Base-by-base conservation (phyloP, 2,797 vertebrate species). In the Poecilia wingei region DNA sequence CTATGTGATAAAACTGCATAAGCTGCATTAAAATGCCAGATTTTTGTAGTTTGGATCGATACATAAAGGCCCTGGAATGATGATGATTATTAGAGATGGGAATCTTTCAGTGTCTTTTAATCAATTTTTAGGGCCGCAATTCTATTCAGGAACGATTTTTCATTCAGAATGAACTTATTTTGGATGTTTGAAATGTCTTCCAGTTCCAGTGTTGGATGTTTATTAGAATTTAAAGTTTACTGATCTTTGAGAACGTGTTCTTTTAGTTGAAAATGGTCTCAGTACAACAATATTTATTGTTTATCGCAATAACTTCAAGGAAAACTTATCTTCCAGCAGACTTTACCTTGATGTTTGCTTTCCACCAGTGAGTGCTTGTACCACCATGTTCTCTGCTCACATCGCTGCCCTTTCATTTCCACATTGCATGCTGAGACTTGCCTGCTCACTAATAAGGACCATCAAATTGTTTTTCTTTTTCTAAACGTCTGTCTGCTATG, bases 401-500 rank as follows among this genome's bases (percentile, higher is more conserved):
- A 16, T 59, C 28, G 5, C n/a, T 59, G 20, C 57, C 20, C 57
- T 31, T 28, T 59, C 14, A 20, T 64, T 64, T 64, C 31, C 59
- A 64, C 31, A 33, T 13, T 36, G 7, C 59, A 66, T 91, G 91
- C 64, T 75, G 78, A 33, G 75, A 89, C 90, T 59, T 82, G 89
- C 81, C 80, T 22, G 16, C 33, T 13, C 57, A 31, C 28, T 55
- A 55, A 55, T 49, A 55, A n/a, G 25, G 2, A 59, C 57, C n/a
- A 16, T 59, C 0, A 0, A 59, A 3, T 59, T 31, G 10, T 59
- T 59, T 28, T 57, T 3, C 22, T 25, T 53, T 59, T 59, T 59
- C 57, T 59, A 31, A 59, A 31, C 5, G 13, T 59, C 13, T 31
- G n/a, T 59, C 55, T 59, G n/a, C 55, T 59, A 28, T 14, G 9